Base-by-base conservation (phyloP, 2,113 vertebrate species). In the Oenanthe melanoleuca region DNA sequence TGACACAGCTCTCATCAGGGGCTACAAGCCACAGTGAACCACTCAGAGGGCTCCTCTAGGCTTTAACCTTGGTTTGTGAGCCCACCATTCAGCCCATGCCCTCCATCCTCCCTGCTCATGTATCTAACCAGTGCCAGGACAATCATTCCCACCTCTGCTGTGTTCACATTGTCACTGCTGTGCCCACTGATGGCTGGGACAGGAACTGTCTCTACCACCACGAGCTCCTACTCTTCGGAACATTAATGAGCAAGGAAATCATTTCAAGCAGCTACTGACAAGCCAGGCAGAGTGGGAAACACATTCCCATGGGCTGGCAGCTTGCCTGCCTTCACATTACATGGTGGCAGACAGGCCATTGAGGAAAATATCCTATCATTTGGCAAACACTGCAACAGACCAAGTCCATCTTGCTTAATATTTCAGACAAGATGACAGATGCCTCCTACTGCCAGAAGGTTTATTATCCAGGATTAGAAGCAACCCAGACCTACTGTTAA, bases 381-480 rank as follows among this genome's bases (percentile, higher is more conserved):
- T 94, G 78, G 91, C 89, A 86, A 93, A 75, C 31, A 20, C 28
- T 67, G 65, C 70, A 79, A 73, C 55, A 94, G 83, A 75, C 45
- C 73, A 79, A 91, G 75, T 49, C 72, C 73, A 70, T 91, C 90
- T 71, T 92, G 86, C 70, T 83, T 80, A 86, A 29, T 72, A 75
- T 67, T 91, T 94, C 55, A 70, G 80, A 91, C 9, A 33, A 24
- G 40, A 70, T 56, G 89, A 84, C 79, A 93, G 91, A 93, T 70
- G 80, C 23, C 66, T 96, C 56, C 53, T 74, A 20, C 37, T 75
- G 61, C 74, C 86, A 93, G 67, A 23, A 75, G 71, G n/a, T 92
- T 96, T 88, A 53, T 92, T 77, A 86, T 29, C 24, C 72, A 88
- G 55, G 88, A 88, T 93, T 89, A 91, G 71, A 91, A 92, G 52